Evolutionary conservation across 1,140 invertebrate species (phyloP).

Genomic region (Diachasma alloeum): DNA sequence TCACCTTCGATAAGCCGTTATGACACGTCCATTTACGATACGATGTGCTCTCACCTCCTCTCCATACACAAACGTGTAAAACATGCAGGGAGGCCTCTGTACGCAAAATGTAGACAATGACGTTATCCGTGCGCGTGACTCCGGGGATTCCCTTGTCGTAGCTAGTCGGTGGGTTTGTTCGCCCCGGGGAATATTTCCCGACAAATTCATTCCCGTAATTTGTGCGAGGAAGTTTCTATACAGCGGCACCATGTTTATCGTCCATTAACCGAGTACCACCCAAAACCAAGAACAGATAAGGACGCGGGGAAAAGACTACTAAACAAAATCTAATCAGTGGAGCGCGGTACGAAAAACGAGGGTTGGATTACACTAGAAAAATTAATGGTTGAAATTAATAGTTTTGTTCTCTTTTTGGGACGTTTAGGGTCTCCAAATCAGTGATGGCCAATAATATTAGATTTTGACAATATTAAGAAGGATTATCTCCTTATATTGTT

Average conservation of each 20-base stretch:
- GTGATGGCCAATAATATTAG: too few species aligned
- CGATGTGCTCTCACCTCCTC: too few species aligned
- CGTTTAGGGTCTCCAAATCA: too few species aligned
- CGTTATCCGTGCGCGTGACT: not conserved
- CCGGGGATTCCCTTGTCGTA: conserved; percentile 7
- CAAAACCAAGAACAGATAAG: not conserved
- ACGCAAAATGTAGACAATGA: conserved; percentile 18
- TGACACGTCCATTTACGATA: too few species aligned
- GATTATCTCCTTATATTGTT: too few species aligned
- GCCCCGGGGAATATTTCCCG: conserved; percentile 12
- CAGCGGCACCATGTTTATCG: conserved; percentile 12
- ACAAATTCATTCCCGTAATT: conserved; percentile 21
- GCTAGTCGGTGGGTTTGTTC: not conserved
- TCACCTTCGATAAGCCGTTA: too few species aligned
- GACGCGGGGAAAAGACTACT: not conserved
- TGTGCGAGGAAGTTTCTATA: conserved; percentile 5
- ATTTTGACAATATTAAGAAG: too few species aligned
- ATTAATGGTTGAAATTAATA: too few species aligned
- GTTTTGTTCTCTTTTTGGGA: too few species aligned
- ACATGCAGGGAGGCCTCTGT: not conserved
- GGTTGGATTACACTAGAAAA: too few species aligned
- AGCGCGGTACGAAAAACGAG: not conserved
- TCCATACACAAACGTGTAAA: not conserved
- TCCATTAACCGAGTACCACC: conserved; percentile 13
- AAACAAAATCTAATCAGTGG: not conserved